Evolutionary conservation across 2,113 vertebrate genomes (phyloP).

Genomic region (Sturnus vulgaris): DNA sequence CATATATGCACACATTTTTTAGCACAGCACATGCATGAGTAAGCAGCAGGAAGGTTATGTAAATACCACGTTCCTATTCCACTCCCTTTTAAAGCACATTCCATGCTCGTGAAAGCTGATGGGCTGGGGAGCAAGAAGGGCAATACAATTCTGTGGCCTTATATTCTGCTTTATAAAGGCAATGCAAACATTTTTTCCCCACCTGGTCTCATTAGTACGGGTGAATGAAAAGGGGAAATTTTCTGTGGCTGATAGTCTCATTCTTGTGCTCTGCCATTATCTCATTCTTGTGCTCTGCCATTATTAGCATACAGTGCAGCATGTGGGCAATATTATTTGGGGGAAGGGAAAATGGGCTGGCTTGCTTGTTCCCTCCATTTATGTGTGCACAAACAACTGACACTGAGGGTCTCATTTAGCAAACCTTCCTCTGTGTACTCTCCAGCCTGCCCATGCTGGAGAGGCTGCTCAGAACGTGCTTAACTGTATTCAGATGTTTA

Average conservation of each 20-base stretch:
- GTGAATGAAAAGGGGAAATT: background rate
- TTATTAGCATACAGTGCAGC: background rate
- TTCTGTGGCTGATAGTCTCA: background rate
- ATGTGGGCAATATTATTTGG: background rate
- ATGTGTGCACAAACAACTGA: background rate
- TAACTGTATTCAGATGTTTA: constrained; percentile 63
- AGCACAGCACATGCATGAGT: background rate
- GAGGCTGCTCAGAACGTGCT: constrained; percentile 33
- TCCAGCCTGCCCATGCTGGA: background rate
- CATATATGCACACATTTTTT: background rate
- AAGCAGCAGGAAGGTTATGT: background rate
- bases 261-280: background rate
- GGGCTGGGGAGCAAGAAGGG: background rate
- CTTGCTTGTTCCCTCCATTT: background rate
- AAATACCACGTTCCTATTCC: background rate
- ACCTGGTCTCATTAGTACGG: background rate
- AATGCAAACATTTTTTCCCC: background rate
- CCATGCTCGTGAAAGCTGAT: background rate
- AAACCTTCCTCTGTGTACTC: background rate
- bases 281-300: background rate
- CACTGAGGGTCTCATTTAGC: background rate
- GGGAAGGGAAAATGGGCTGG: background rate
- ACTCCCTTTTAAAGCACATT: background rate
- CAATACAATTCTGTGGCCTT: background rate
- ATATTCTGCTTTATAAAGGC: background rate